phyloP scores from a whole-genome alignment of 2,888 invertebrate species.

The Dicyrtoma fusca region DNA sequence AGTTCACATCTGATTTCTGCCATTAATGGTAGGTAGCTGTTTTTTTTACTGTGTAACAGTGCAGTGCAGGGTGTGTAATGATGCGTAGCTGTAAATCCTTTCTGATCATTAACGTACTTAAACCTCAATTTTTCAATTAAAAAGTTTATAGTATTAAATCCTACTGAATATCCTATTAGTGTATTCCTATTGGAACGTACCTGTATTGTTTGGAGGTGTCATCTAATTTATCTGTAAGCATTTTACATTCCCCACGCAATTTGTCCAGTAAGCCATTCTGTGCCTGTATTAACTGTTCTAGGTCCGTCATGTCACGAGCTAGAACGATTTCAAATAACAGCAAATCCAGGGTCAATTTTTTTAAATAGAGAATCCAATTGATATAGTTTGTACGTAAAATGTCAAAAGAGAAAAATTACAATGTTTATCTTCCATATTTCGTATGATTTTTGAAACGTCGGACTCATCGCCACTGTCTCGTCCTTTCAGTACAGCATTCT shows the following conservation, averaged over 20 bases:
- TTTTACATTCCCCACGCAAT: slow-evolving; percentile 85
- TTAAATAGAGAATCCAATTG: too few species aligned
- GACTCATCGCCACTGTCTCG: slow-evolving; percentile 60
- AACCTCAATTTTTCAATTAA: too few species aligned
- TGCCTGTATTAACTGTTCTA: slow-evolving; percentile 86
- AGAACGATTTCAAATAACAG: slow-evolving; percentile 59
- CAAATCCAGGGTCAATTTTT: too few species aligned
- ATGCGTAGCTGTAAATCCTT: too few species aligned
- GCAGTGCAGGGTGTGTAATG: too few species aligned
- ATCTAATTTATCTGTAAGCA: slow-evolving; percentile 86
- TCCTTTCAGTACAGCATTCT: slow-evolving; percentile 24
- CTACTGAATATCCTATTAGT: too few species aligned
- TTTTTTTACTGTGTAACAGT: too few species aligned
- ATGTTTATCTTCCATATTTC: slow-evolving; percentile 80
- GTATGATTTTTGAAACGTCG: slow-evolving; percentile 76
- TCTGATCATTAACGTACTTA: too few species aligned
- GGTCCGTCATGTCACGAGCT: slow-evolving; percentile 86
- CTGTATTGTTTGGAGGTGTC: slow-evolving; percentile 85
- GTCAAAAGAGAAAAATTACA: slow-evolving; percentile 72
- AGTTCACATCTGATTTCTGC: too few species aligned
- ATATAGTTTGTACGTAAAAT: too few species aligned
- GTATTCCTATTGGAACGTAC: slow-evolving; percentile 66
- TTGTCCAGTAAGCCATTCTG: slow-evolving; percentile 92
- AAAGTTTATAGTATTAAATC: too few species aligned
- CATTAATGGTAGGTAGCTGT: too few species aligned